A percentile compares a stretch with the other conserved stretches of the same genome.
These are phyloP conservation scores for Bombus soroeensis DNA, from an alignment of 1,140 invertebrate genomes.

Conservation along the genomic window DNA sequence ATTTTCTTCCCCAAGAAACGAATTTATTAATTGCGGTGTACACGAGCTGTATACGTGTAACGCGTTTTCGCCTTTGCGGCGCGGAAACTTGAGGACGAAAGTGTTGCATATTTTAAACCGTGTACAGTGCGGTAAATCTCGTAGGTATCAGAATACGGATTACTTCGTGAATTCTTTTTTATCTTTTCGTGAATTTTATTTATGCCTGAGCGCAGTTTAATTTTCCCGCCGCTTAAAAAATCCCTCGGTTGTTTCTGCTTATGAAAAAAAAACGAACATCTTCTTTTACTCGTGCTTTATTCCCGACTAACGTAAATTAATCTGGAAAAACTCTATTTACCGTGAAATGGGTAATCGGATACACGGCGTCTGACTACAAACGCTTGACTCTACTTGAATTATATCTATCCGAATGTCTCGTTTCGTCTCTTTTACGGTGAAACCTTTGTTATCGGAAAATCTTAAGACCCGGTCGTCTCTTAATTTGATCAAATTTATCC, in stretches of 20 bases:
- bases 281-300: no score
- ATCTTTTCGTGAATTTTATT: background rate
- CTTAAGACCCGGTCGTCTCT: background rate
- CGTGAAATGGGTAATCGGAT: background rate
- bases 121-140: background rate
- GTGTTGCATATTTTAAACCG: conserved; percentile 3
- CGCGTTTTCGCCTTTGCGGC: background rate
- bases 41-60: background rate
- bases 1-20: background rate
- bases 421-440: background rate
- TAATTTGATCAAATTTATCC: background rate
- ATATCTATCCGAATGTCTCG: background rate
- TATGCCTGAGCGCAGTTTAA: background rate
- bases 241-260: no score
- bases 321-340: background rate
- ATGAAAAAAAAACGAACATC: background rate
- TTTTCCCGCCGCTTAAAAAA: background rate
- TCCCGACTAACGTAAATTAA: background rate
- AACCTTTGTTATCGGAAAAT: background rate
- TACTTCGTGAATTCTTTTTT: background rate
- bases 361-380: background rate
- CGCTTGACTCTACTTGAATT: background rate
- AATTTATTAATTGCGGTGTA: background rate
- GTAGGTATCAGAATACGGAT: background rate
- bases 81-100: background rate